Evolutionary conservation across 1,140 invertebrate genomes (phyloP).

Genomic region (Atta texana): DNA sequence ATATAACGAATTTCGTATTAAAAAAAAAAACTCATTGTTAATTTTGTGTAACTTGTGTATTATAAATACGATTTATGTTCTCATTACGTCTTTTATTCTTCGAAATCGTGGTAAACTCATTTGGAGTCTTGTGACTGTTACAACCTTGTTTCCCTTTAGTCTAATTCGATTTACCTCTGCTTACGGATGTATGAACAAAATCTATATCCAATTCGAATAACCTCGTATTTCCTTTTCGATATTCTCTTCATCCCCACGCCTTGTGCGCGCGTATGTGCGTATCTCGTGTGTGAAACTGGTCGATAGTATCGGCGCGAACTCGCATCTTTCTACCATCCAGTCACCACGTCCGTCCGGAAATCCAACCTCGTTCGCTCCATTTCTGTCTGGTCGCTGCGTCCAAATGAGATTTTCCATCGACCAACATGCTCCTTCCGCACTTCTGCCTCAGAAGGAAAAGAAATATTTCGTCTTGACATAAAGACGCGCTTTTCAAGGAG

Average conservation of each 20-base stretch:
- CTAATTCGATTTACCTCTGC: conserved; percentile 15
- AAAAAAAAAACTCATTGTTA: not conserved
- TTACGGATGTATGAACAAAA: conserved; percentile 14
- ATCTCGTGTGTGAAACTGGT: conserved; percentile 9
- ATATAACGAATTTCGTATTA: not conserved
- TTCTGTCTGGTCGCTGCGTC: conserved; percentile 69
- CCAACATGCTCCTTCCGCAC: conserved; percentile 24
- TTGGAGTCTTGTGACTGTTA: not conserved
- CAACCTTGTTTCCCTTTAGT: conserved; percentile 15
- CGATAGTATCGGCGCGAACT: conserved; percentile 41
- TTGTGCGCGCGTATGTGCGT: not conserved
- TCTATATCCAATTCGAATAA: conserved; percentile 35
- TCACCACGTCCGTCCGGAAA: conserved; percentile 56
- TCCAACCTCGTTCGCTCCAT: conserved; percentile 54
- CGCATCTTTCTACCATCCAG: conserved; percentile 58
- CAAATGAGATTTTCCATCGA: conserved; percentile 74
- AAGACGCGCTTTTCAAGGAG: conserved; percentile 30
- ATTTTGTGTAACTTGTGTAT: not conserved
- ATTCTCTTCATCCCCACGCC: not conserved
- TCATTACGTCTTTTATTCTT: not conserved
- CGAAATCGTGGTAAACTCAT: not conserved
- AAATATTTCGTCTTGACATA: conserved; percentile 57
- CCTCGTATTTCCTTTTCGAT: conserved; percentile 26
- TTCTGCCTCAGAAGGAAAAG: not conserved
- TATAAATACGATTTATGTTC: conserved; percentile 5